Base-by-base conservation (phyloP, 2,797 vertebrate genomes). In the Coregonus suidteri region DNA sequence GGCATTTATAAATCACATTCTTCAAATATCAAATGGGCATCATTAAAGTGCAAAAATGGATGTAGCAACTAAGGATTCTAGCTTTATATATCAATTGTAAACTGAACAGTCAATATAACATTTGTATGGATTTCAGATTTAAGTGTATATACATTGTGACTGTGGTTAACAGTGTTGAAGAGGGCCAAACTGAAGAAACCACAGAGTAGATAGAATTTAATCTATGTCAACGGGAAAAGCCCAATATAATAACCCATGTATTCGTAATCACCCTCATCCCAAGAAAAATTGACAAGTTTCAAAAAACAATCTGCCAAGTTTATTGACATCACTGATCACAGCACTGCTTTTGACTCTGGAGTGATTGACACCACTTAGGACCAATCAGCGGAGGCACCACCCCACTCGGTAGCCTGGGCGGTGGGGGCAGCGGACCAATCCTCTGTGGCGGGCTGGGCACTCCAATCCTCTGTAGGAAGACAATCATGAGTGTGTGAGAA, bases 381-480 rank as follows among this genome's bases (percentile, higher is more conserved):
- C 95, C 95, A 96, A 71, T 96, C 94, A 0, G 95, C 93, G 76
- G 94, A 87, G 16, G 94, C 93, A 62, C 94, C 95, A 1, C 94
- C 94, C 95, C 95, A 96, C 34, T 96, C 95, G 0, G 94, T 94
- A 64, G 95, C 93, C 89, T 96, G 95, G 41, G 95, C 94, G 0
- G 95, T 96, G 75, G 95, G 95, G 51, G 95, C 95, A 75, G 95
- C 94, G 71, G 95, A 95, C 95, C 95, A 96, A 77, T 96, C 95
- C 84, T 96, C 95, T 0, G 94, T 95, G 82, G 95, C 89, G 4
- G 95, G 93, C 83, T 95, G 95, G 20, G 95, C 90, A 0, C 94
- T 95, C 95, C 95, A 95, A 54, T 95, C 95, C 86, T 95, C 95
- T 92, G 93, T 80, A 62, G 59, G 20, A 67, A 41, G 9, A 64